Conservation (phyloP, 2,113 vertebrate genomes). For the Ceyx melanurus region DNA sequence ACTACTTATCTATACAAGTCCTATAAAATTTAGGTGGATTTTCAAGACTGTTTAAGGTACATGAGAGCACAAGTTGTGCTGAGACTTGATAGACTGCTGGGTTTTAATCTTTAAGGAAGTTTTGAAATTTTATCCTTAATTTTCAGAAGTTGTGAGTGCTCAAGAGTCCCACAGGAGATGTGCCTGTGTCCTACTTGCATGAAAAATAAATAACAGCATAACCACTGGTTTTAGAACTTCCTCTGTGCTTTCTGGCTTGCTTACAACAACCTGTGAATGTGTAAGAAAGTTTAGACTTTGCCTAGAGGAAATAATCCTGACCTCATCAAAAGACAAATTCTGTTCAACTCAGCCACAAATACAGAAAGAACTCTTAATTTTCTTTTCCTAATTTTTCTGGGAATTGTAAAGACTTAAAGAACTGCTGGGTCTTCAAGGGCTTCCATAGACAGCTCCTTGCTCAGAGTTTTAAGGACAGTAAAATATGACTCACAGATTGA, state of each 20-base stretch:
- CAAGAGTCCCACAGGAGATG: neutral
- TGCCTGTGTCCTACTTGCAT: neutral
- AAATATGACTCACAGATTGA: slow-evolving; percentile 71
- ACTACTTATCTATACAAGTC: neutral
- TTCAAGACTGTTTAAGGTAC: neutral
- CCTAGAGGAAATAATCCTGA: neutral
- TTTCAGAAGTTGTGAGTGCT: neutral
- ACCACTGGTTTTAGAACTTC: neutral
- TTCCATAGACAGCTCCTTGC: slow-evolving; percentile 65
- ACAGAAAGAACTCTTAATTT: slow-evolving; percentile 42
- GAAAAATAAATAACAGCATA: neutral
- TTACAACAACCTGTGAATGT: slow-evolving; percentile 12
- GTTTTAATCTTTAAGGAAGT: neutral
- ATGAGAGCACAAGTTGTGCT: neutral
- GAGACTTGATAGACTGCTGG: neutral
- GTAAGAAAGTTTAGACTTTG: slow-evolving; percentile 1
- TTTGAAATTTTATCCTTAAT: neutral
- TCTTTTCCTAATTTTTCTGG: slow-evolving; percentile 46
- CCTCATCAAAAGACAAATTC: slow-evolving; percentile 31
- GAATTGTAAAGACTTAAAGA: slow-evolving; percentile 61
- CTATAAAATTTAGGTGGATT: neutral
- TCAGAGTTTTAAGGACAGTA: slow-evolving; percentile 71
- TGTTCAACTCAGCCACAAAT: slow-evolving; percentile 12
- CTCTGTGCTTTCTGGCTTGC: neutral
- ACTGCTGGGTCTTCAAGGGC: slow-evolving; percentile 57